A percentile compares a stretch with the other conserved stretches of the same genome.
These are phyloP conservation scores for Thermophis baileyi DNA, from an alignment of 2,113 vertebrate species.

Conservation along the genomic window DNA sequence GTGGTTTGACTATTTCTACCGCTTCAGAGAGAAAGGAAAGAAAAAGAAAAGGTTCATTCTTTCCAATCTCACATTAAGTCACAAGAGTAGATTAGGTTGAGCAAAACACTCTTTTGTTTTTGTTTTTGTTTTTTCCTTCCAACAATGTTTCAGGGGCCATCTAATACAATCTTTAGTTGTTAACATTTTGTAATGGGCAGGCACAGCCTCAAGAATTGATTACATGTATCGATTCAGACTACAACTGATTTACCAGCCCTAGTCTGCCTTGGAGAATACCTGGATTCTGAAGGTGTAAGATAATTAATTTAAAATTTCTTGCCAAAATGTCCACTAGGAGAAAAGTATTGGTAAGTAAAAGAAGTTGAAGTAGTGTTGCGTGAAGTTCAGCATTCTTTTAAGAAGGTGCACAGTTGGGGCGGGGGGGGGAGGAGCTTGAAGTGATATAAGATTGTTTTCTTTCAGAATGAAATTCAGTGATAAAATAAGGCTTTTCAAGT, in stretches of 20 bases:
- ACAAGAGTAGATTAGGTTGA: not conserved
- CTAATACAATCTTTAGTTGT: conserved; percentile 16
- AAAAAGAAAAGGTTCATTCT: not conserved
- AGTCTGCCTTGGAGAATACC: conserved; percentile 12
- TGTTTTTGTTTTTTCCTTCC: not conserved
- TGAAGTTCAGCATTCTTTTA: conserved; percentile 20
- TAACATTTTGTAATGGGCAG: conserved; percentile 41
- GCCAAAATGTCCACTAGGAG: conserved; percentile 6
- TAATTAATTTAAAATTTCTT: conserved; percentile 42
- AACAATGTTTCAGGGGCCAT: conserved; percentile 22
- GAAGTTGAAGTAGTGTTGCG: not conserved
- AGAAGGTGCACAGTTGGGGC: not conserved
- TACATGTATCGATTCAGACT: conserved; percentile 60
- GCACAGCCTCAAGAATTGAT: conserved; percentile 47
- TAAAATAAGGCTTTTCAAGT: conserved; percentile 15
- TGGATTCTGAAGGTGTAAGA: conserved; percentile 31
- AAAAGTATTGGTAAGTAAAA: not conserved
- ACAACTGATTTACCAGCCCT: conserved; percentile 40
- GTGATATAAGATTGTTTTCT: not conserved
- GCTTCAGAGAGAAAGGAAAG: not conserved
- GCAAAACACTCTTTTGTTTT: conserved; percentile 2
- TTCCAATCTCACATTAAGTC: not conserved
- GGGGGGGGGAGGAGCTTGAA: not conserved
- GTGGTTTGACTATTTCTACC: not conserved
- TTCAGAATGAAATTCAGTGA: not conserved